phyloP scores from a whole-genome alignment of 2,113 vertebrate species.

The Sinocyclocheilus grahami region DNA sequence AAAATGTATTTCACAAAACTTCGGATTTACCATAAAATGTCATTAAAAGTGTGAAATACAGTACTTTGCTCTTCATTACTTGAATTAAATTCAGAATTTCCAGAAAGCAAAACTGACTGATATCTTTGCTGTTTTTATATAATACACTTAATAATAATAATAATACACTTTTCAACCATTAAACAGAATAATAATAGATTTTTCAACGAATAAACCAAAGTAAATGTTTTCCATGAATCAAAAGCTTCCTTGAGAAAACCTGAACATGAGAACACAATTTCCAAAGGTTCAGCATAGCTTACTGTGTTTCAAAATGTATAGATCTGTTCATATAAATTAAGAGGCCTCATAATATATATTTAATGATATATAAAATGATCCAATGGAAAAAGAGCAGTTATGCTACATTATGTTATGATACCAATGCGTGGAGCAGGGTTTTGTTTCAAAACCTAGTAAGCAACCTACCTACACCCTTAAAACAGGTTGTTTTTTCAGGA shows the following conservation, averaged over 20 bases:
- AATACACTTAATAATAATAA: background rate
- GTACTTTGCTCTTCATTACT: background rate
- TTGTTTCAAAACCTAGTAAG: background rate
- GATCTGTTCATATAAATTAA: background rate
- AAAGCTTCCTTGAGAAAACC: background rate
- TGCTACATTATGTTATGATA: background rate
- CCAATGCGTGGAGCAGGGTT: background rate
- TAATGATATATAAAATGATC: background rate
- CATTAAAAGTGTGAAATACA: background rate
- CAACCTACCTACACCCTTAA: background rate
- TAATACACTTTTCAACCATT: background rate
- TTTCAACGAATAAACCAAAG: background rate
- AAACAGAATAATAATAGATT: background rate
- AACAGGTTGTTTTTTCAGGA: background rate
- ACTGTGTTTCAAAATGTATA: background rate
- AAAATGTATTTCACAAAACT: background rate
- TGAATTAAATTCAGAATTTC: background rate
- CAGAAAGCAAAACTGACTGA: conserved; percentile 6
- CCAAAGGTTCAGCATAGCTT: background rate
- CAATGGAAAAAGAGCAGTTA: background rate
- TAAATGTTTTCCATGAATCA: background rate
- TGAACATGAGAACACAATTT: background rate
- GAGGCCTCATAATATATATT: background rate
- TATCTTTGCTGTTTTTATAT: background rate
- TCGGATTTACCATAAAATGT: background rate